phyloP scores from a whole-genome alignment of 2,113 vertebrate species.

The Phalacrocorax carbo region DNA sequence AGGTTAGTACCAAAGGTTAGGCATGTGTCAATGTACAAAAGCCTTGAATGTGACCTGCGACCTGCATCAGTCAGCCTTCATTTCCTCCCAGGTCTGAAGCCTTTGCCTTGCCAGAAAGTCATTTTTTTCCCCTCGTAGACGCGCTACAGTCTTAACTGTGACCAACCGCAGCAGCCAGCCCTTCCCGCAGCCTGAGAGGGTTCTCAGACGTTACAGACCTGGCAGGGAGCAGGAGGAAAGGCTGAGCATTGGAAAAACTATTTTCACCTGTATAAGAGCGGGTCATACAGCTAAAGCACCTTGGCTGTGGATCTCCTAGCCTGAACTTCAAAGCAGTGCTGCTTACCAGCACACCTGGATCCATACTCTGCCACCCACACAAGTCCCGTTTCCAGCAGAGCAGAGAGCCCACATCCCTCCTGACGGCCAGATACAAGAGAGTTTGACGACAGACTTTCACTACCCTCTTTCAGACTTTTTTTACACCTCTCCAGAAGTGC shows the following conservation, averaged over 20 bases:
- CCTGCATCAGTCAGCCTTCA: background rate
- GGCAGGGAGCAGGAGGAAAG: background rate
- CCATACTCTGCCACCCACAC: background rate
- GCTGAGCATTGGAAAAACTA: background rate
- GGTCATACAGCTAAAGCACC: fast-evolving
- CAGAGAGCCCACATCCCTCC: background rate
- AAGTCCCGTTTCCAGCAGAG: background rate
- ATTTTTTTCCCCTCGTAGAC: background rate
- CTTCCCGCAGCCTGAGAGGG: background rate
- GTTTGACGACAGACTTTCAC: background rate
- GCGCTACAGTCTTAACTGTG: background rate
- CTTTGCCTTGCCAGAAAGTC: background rate
- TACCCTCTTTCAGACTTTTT: background rate
- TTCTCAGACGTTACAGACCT: fast-evolving
- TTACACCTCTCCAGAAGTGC: background rate
- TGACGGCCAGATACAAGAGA: background rate
- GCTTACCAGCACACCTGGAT: fast-evolving
- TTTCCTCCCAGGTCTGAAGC: background rate
- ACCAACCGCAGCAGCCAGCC: background rate
- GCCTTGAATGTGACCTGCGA: background rate
- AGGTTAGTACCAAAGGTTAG: background rate
- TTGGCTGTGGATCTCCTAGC: background rate
- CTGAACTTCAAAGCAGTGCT: fast-evolving
- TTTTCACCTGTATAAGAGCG: background rate
- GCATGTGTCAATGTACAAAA: background rate